Evolutionary conservation across 2,797 vertebrate species (phyloP), one percentile per base, ranked within the genome.

Genomic region (Eurystomus glaucurus): DNA sequence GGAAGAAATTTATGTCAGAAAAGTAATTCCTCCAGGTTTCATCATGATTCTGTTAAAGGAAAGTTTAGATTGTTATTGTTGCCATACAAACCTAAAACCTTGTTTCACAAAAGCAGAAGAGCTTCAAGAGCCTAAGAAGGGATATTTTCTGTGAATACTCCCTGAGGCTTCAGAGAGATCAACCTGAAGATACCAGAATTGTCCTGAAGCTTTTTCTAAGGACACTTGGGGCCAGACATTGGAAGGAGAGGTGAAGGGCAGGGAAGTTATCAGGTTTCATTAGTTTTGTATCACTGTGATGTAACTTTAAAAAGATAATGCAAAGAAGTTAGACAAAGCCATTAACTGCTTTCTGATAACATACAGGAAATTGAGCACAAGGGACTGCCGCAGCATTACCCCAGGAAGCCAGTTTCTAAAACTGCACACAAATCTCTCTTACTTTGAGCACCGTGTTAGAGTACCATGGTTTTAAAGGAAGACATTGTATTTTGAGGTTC

Each of bases 1-100:
- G 99, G 98, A 99, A 99, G 98, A 98, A 99, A 98, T 98, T 98
- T 98, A 99, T 99, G 93, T 99, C 99, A 12, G 99, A 99, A 98
- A 99, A 99, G 98, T 99, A 99, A 98, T 99, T 99, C 98, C 99
- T 99, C 99, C 99, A 99, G 25, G 99, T 99, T 97, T 99, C 99
- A 45, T 99, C 99, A 62, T 99, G 99, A 98, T 99, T 99, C 99
- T 99, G 97, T 76, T 51, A 85, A 97, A 97, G 78, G 46, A 96
- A 98, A 96, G 26, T 46, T 85, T 26, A 92, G 23, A 75, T 88
- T 2, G 3, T 94, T 96, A 95, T 15, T 89, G 33, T 64, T 58
- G 72, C 6, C 39, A 71, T 61, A 65, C 23, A 72, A 69, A 45
- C 6, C 3, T 25, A 29, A 95, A 80, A 21, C 2, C 9, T 39